Evolutionary conservation across 2,113 vertebrate species (phyloP).

Genomic region (Eublepharis macularius): DNA sequence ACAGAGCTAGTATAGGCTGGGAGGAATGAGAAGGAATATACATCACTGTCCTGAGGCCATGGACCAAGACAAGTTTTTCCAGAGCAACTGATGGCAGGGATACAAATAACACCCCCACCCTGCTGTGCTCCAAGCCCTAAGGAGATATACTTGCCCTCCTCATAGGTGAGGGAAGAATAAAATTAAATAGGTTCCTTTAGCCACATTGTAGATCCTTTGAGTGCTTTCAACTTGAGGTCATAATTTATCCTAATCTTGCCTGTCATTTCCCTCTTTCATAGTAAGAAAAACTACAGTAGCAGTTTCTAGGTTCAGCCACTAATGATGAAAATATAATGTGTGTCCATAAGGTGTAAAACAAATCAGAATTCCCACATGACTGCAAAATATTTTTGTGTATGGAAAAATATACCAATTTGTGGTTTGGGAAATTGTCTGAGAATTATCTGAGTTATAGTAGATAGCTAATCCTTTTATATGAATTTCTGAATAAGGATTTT

Average conservation of each 20-base stretch:
- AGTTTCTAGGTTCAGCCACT: not conserved
- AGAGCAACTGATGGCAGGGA: not conserved
- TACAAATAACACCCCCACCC: not conserved
- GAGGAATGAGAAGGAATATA: not conserved
- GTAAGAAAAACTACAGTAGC: not conserved
- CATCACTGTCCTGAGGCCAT: not conserved
- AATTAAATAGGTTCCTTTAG: no score
- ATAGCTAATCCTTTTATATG: not conserved
- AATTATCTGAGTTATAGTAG: not conserved
- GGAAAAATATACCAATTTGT: not conserved
- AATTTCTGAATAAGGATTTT: conserved; percentile 5
- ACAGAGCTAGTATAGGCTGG: no score
- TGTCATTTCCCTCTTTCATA: not conserved
- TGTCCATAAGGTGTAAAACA: not conserved
- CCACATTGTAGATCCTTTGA: no score
- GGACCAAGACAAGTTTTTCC: no score
- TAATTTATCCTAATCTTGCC: not conserved
- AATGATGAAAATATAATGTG: not conserved
- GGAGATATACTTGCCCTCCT: no score
- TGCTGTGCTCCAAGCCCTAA: no score
- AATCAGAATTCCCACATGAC: not conserved
- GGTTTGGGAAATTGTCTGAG: not conserved
- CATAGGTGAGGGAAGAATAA: no score
- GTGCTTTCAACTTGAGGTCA: not conserved
- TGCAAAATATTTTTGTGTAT: not conserved